A percentile compares a stretch with the other conserved stretches of the same genome.
phyloP scores from a whole-genome alignment of 2,797 vertebrate genomes.

The Danio aesculapii region DNA sequence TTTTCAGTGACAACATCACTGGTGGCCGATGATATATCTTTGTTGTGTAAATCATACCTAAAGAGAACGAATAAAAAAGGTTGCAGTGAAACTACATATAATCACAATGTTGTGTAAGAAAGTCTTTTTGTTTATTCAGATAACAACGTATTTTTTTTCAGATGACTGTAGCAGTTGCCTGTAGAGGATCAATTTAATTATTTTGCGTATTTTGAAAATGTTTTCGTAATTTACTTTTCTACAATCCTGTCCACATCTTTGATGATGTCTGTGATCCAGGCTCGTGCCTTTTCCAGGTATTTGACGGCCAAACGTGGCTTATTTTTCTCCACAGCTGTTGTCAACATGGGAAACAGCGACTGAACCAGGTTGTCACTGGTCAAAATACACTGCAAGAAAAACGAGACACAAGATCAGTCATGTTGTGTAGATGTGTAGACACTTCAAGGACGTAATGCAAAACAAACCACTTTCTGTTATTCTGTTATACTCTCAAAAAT shows the following conservation, averaged over 20 bases:
- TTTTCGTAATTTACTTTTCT: background rate
- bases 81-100: background rate
- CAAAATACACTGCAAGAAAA: conserved; percentile 19
- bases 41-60: conserved; percentile 6
- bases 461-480: no score
- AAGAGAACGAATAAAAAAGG: background rate
- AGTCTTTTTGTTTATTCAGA: background rate
- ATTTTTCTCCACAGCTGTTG: background rate
- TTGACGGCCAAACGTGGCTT: background rate
- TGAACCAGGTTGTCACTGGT: conserved; percentile 16
- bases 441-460: no score
- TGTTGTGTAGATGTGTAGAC: no score
- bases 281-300: background rate
- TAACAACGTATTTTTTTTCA: background rate
- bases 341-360: conserved; percentile 24
- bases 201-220: no score
- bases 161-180: background rate
- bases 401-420: no score
- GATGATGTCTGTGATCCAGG: conserved; percentile 13
- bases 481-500: no score
- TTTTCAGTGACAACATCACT: conserved; percentile 30
- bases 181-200: no score
- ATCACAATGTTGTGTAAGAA: no score
- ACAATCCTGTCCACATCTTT: background rate
- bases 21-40: background rate